Base-by-base conservation (phyloP, 2,113 vertebrate species). In the Lethenteron camtschaticum region DNA sequence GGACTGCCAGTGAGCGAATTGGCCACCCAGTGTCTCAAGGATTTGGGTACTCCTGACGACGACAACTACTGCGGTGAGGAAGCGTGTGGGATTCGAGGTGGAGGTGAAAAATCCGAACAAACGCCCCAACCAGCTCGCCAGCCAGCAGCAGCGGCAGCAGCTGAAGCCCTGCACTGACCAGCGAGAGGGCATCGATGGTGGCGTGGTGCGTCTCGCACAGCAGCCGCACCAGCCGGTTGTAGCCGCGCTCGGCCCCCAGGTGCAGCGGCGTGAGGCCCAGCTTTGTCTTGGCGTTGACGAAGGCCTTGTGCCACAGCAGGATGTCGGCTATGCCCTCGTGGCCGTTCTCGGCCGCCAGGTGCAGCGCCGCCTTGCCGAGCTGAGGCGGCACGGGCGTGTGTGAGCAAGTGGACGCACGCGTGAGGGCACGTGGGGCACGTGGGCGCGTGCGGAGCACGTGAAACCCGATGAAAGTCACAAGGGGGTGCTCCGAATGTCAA, bases 271-370 rank as follows among this genome's bases (percentile, higher is more conserved):
- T 80, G 69, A 80, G 75, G 56, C 78, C 79, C 63, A 76, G 75
- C 68, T 80, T 80, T 71, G 77, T 79, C 71, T 79, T 80, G 8
- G 76, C 73, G 2, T 80, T 79, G n/a, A 80, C 77, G 56, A 80
- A 79, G 18, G 79, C 77, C 57, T 80, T 80, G 72, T 79, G 75
- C 70, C 74, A 73, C 56, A 80, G 75, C 57, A 79, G 73, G 70
- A 80, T 69, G 24, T 79, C 77, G 1, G 76, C 76, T 2, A 79
- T 77, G 60, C 77, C 72, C 57, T 79, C 73, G 10, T 78, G 77
- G 10, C 79, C 78, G 2, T 76, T 75, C 71, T 79, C 75, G 2
- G 78, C 73, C 0, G 77, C 79, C 56, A 80, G 72, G 73, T 80
- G 79, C 24, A 80, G 75, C 9, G 78, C 78, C 0, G 78, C 77